phyloP scores from a whole-genome alignment of 2,113 vertebrate species.

The Amazona guildingii region DNA sequence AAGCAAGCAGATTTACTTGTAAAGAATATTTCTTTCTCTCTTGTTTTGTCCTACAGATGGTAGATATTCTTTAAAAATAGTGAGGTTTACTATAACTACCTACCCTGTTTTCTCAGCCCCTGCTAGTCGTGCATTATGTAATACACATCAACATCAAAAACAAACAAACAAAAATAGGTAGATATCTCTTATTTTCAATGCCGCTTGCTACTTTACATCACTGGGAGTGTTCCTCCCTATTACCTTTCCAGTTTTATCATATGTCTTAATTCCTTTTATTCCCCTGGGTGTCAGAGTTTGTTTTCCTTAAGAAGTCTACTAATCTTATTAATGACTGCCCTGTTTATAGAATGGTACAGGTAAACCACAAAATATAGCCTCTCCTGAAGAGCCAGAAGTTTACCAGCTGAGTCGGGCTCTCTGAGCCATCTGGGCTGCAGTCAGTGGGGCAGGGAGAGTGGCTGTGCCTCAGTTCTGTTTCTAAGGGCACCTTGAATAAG shows the following conservation, averaged over 20 bases:
- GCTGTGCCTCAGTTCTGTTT: neutral
- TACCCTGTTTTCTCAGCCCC: neutral
- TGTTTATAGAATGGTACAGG: neutral
- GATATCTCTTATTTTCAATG: neutral
- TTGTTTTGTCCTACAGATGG: neutral
- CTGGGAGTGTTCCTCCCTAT: neutral
- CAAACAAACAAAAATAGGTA: neutral
- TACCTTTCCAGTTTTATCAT: neutral
- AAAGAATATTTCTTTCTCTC: neutral
- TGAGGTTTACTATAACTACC: neutral
- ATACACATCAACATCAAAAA: neutral
- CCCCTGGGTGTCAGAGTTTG: neutral
- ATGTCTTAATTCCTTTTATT: neutral
- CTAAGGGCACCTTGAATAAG: neutral
- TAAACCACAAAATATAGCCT: neutral
- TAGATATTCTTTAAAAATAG: neutral
- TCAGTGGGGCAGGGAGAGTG: neutral
- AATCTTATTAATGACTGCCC: neutral
- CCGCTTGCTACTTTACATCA: neutral
- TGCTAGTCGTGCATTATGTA: neutral
- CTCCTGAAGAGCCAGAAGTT: neutral
- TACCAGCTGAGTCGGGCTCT: neutral
- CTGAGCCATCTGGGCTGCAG: neutral
- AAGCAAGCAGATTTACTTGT: neutral
- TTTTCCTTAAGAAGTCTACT: neutral